Base-by-base conservation (phyloP, 2,888 invertebrate species). In the Corythucha ciliata region DNA sequence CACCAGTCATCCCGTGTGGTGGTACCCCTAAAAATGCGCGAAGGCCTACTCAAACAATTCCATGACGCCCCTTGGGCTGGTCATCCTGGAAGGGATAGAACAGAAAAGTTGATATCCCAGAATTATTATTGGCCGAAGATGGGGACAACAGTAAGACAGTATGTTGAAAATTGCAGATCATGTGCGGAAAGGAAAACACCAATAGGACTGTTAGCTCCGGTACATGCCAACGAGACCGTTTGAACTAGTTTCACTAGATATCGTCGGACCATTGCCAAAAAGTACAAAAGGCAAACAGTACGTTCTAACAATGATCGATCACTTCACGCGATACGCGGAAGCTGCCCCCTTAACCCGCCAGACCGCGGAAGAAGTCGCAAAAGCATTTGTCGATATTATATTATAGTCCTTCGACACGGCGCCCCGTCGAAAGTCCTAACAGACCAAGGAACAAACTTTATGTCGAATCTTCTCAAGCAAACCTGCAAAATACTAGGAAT, bases 391-490 rank as follows among this genome's bases (percentile, higher is more conserved):
- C 6, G 59, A 65, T 33, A 63, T 66, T n/a, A n/a, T n/a, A n/a
- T n/a, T 33, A 64, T 63, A 4, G 45, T 64, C 4, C n/a, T n/a
- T n/a, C 56, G 46, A 50, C 66, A 67, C 52, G 67, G 67, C 8
- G 64, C 67, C 8, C 66, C 68, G 1, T 62, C 64, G 56, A 47
- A 48, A 4, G 60, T 68, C 25, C 47, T 69, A 1, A 63, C 68
- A 0, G 69, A 70, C 54, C 64, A 66, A 61, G 69, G 66, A 2
- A 59, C 62, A 10, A 62, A 68, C 46, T 68, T 68, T 52, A 64
- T 57, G 2, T 8, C 46, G 6, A 2, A 21, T 14, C 4, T 16
- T 4, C 12, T 20, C 2, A 32, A 21, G 20, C n/a, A 18, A 4
- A 8, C 34, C n/a, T 45, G 45, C 22, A 6, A 4, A 24, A 14